Evolutionary conservation across 1,140 invertebrate species (phyloP).

Genomic region (Sycophila sp.): DNA sequence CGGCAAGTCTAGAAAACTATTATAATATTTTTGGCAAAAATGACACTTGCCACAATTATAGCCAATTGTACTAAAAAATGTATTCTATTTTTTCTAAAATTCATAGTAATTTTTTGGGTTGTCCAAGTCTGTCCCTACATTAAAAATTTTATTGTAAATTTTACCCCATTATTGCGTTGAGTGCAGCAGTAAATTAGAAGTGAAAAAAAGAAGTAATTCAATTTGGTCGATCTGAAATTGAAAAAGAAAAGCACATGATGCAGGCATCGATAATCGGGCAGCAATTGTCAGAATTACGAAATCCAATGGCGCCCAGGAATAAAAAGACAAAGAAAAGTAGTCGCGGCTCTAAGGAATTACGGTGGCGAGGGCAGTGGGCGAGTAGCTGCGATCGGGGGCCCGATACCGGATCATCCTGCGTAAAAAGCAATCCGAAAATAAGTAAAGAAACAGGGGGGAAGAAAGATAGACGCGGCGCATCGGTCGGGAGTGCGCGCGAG

Average conservation of each 20-base stretch:
- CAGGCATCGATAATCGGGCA: background rate
- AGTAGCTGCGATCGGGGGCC: background rate
- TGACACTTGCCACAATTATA: too few relatives aligned
- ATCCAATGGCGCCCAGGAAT: background rate
- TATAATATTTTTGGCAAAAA: too few relatives aligned
- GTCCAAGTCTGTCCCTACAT: too few relatives aligned
- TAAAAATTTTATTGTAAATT: too few relatives aligned
- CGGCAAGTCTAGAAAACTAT: too few relatives aligned
- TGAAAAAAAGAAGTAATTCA: too few relatives aligned
- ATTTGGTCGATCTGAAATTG: too few relatives aligned
- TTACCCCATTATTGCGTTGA: too few relatives aligned
- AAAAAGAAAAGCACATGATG: background rate
- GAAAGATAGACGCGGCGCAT: background rate
- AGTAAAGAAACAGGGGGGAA: background rate
- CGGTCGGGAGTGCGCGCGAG: background rate
- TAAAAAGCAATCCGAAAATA: slow-evolving; percentile 33
- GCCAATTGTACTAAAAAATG: too few relatives aligned
- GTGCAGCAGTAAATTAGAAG: too few relatives aligned
- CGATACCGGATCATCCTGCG: background rate
- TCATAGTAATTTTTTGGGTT: too few relatives aligned
- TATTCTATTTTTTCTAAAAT: too few relatives aligned
- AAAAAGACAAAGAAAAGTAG: background rate
- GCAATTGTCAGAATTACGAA: background rate
- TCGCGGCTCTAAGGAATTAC: background rate
- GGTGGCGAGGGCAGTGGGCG: background rate